Evolutionary conservation across 2,888 invertebrate genomes (phyloP).

Genomic region (Latrodectus elegans): DNA sequence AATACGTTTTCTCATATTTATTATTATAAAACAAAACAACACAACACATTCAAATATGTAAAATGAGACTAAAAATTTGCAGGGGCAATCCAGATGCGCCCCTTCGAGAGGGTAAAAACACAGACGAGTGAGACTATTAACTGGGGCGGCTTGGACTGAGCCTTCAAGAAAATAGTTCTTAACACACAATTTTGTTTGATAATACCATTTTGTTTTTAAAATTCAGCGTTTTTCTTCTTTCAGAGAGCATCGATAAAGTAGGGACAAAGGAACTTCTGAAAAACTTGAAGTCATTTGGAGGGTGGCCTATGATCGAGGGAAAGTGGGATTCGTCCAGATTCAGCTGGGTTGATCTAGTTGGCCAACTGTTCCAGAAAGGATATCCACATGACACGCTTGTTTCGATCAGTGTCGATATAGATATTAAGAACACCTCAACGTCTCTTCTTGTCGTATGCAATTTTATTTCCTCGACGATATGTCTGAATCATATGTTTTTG

Average conservation of each 20-base stretch:
- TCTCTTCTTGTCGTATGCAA: constrained; percentile 24
- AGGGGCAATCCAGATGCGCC: no score
- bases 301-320: constrained; percentile 46
- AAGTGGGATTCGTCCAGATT: constrained; percentile 30
- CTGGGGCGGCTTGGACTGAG: no score
- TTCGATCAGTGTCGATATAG: constrained; percentile 20
- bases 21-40: no score
- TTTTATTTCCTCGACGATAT: background rate
- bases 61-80: no score
- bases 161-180: no score
- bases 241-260: constrained; percentile 22
- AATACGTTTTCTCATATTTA: no score
- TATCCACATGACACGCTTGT: constrained; percentile 30
- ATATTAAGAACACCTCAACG: constrained; percentile 35
- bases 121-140: no score
- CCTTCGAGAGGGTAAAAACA: no score
- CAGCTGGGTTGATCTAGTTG: constrained; percentile 39
- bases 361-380: constrained; percentile 15
- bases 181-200: no score
- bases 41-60: no score
- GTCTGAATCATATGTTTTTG: no score
- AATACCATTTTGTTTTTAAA: no score
- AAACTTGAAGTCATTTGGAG: constrained; percentile 47
- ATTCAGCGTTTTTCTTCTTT: background rate
- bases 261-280: constrained; percentile 8